These are phyloP conservation scores for Adelges cooleyi DNA, from an alignment of 1,140 invertebrate genomes.

Conservation along the genomic window DNA sequence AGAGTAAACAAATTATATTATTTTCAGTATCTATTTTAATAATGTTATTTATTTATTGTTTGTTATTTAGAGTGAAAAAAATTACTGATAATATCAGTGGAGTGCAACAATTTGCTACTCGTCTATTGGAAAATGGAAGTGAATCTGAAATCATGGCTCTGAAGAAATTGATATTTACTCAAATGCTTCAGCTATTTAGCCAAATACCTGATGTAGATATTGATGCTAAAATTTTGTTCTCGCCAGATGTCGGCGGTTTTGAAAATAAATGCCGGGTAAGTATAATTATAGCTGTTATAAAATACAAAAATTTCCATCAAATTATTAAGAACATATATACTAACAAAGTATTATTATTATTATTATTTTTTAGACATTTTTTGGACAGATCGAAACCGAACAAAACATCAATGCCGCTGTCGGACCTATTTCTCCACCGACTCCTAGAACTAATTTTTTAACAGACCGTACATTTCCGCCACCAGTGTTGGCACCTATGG, in stretches of 20 bases:
- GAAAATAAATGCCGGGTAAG: slow-evolving; percentile 8
- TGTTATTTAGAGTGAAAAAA: slow-evolving; percentile 52
- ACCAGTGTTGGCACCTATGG: not conserved
- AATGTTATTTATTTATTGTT: not conserved
- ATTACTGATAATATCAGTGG: slow-evolving; percentile 69
- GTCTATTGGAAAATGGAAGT: slow-evolving; percentile 68
- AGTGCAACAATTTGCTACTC: slow-evolving; percentile 67
- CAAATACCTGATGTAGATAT: slow-evolving; percentile 66
- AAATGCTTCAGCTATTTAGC: slow-evolving; percentile 63
- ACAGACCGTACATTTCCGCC: not conserved
- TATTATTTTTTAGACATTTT: slow-evolving; percentile 12
- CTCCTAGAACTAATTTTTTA: slow-evolving; percentile 25
- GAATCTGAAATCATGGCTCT: slow-evolving; percentile 68
- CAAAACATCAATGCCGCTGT: not conserved
- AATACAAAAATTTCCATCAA: too few relatives aligned
- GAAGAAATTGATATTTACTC: slow-evolving; percentile 60
- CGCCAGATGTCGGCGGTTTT: slow-evolving; percentile 12
- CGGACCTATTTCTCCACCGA: slow-evolving; percentile 17
- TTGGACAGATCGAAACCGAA: slow-evolving; percentile 14
- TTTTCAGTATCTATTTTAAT: not conserved
- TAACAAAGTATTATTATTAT: too few relatives aligned
- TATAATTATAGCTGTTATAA: not conserved
- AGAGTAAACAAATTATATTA: slow-evolving; percentile 38
- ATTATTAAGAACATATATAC: too few relatives aligned
- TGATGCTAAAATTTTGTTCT: slow-evolving; percentile 44